Percentiles rank a stretch among this genome's conserved stretches.
Conservation (phyloP, 2,113 vertebrate species). For the Bos javanicus region DNA sequence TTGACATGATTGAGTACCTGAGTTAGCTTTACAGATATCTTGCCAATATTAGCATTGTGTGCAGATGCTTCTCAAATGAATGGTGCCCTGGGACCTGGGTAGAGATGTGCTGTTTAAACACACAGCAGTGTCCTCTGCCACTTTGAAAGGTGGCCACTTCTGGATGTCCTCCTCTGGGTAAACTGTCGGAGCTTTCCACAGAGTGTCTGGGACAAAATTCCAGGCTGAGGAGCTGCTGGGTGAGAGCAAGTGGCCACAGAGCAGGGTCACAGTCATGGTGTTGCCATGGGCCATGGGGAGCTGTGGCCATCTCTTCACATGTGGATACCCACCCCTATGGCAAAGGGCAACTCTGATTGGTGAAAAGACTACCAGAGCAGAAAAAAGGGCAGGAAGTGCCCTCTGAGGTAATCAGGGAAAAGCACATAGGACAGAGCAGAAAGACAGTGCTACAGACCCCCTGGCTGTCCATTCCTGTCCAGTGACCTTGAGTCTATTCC, state of each 20-base stretch:
- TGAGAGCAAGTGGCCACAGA: rapidly evolving
- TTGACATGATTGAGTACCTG: constrained; percentile 51
- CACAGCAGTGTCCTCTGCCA: constrained; percentile 9
- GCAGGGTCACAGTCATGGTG: rapidly evolving
- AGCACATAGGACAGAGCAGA: rapidly evolving
- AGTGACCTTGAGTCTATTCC: neutral
- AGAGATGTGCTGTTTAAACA: constrained; percentile 48
- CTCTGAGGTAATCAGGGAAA: neutral
- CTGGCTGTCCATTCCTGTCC: neutral
- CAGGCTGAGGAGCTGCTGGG: neutral
- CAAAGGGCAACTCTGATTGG: neutral
- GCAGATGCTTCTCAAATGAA: constrained; percentile 57
- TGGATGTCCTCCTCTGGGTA: neutral
- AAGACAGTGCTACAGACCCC: neutral
- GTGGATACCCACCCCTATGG: neutral
- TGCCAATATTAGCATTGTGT: constrained; percentile 57
- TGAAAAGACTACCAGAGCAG: neutral
- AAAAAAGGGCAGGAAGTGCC: neutral
- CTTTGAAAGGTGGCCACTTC: neutral
- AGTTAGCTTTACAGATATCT: constrained; percentile 54
- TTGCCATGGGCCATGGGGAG: neutral
- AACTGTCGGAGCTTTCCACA: rapidly evolving
- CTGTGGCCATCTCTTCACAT: neutral
- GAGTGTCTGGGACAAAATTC: neutral
- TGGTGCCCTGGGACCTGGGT: neutral